A percentile compares a stretch with the other conserved stretches of the same genome.
Evolutionary conservation across 2,113 vertebrate genomes (phyloP).

Genomic region (Pelobates fuscus): DNA sequence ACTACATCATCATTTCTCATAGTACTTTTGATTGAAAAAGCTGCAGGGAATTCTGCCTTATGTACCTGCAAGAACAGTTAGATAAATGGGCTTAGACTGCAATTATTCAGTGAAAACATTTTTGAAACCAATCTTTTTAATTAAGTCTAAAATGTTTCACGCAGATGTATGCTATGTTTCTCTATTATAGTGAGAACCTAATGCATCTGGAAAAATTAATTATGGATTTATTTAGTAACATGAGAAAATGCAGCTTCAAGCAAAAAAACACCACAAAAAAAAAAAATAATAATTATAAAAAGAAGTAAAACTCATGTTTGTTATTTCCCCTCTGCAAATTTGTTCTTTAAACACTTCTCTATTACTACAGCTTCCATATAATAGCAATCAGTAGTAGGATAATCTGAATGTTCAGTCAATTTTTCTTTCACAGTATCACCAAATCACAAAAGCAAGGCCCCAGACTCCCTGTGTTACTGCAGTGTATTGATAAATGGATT

Average conservation of each 20-base stretch:
- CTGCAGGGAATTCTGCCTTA: slow-evolving; percentile 43
- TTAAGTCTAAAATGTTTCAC: slow-evolving; percentile 50
- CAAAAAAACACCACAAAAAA: slow-evolving; percentile 23
- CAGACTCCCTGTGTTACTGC: too few species aligned
- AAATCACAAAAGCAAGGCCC: too few species aligned
- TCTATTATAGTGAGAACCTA: slow-evolving; percentile 38
- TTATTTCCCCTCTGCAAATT: slow-evolving; percentile 23
- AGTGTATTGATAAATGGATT: too few species aligned
- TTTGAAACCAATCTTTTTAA: slow-evolving; percentile 50
- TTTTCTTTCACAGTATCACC: neutral
- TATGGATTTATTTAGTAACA: slow-evolving; percentile 51
- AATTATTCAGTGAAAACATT: slow-evolving; percentile 50
- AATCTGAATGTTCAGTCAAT: neutral
- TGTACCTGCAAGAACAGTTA: slow-evolving; percentile 46
- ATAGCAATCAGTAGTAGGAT: neutral
- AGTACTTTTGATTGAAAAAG: slow-evolving; percentile 48
- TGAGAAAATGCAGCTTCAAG: slow-evolving; percentile 49
- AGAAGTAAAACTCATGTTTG: slow-evolving; percentile 8
- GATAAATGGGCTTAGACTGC: slow-evolving; percentile 50
- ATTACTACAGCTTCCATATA: neutral
- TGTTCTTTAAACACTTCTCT: slow-evolving; percentile 9
- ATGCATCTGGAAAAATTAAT: slow-evolving; percentile 51
- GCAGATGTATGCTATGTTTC: slow-evolving; percentile 47
- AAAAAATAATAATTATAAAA: neutral
- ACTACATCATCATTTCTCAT: slow-evolving; percentile 41